phyloP scores from a whole-genome alignment of 2,797 vertebrate genomes.

The Syngnathus acus region DNA sequence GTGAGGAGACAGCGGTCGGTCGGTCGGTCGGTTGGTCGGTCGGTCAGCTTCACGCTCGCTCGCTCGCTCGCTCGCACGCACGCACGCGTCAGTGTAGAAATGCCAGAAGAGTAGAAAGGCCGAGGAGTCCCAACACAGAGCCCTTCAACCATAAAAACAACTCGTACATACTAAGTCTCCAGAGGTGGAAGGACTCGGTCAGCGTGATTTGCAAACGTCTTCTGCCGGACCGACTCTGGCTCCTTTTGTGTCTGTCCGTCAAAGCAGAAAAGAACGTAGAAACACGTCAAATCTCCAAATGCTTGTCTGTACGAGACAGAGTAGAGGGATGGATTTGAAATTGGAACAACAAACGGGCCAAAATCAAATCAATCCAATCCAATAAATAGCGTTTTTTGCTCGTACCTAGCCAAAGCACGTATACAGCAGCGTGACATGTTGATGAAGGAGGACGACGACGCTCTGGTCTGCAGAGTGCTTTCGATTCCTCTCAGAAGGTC shows the following conservation, averaged over 20 bases:
- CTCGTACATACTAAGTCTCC: constrained; percentile 79
- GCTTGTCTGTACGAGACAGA: too few relatives aligned
- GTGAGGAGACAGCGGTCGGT: too few relatives aligned
- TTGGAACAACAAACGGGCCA: not conserved
- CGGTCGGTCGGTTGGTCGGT: too few relatives aligned
- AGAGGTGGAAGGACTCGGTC: constrained; percentile 71
- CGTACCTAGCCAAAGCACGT: constrained; percentile 72
- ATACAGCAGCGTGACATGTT: constrained; percentile 95
- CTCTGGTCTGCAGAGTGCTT: constrained; percentile 78
- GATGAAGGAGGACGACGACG: constrained; percentile 89
- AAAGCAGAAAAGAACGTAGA: constrained; percentile 4
- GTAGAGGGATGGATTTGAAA: not conserved
- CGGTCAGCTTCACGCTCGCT: too few relatives aligned
- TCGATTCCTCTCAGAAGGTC: constrained; percentile 90
- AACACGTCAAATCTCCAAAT: not conserved
- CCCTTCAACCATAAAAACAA: constrained; percentile 74
- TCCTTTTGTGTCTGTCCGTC: constrained; percentile 76
- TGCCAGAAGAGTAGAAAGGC: not conserved
- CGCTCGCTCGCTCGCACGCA: too few relatives aligned
- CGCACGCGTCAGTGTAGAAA: not conserved
- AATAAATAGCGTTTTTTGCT: too few relatives aligned
- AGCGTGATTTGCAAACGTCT: constrained; percentile 73
- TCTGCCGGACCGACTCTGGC: constrained; percentile 65
- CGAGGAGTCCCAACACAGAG: constrained; percentile 37
- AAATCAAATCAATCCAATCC: not conserved